Base-by-base conservation (phyloP, 2,888 invertebrate species). In the Linyphia triangularis region DNA sequence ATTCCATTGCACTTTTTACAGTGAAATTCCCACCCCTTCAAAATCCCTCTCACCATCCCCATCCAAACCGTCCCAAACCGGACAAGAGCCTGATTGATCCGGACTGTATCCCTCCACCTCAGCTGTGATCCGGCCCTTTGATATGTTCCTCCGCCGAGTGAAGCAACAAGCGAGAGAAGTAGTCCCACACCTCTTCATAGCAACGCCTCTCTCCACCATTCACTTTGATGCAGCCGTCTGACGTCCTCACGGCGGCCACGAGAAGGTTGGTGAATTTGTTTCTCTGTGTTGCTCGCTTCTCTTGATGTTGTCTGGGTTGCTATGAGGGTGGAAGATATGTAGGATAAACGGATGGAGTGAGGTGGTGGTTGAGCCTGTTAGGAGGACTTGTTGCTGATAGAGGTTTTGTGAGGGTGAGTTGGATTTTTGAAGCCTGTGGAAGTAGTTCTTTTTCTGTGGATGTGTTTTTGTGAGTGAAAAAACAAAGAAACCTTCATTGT, bases 81-180 rank as follows among this genome's bases (percentile, higher is more conserved):
- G 40, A 63, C 77, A 10, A 19, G 37, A 37, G 61, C 63, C 10
- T 37, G 7, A 22, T 7, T 22, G 22, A 9, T 79, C 51, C 28
- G 30, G 40, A 10, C 30, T 51, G 65, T 67, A 22, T 79, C 30
- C 78, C 67, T 79, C 61, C 77, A 63, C 70, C 73, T n/a, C 28
- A 43, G 26, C 33, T 24, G 57, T 67, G 65, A 65, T 79, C 30
- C 61, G 77, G 61, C 61, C 28, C 40, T 40, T n/a, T n/a, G n/a
- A n/a, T n/a, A n/a, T 79, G 26, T 79, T 22, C 78, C 78, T 79
- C 78, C 78, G 78, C 78, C 51, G 67, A n/a, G 30, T 28, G 78
- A 79, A 79, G 78, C 78, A 79, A 79, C 78, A 79, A 79, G 78
- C 78, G 13, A 22, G 5, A 5, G n/a, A 79, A 79, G 78, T 79